A percentile compares a stretch with the other conserved stretches of the same genome.
phyloP scores from a whole-genome alignment of 1,140 invertebrate genomes.

The Polypedilum vanderplanki region DNA sequence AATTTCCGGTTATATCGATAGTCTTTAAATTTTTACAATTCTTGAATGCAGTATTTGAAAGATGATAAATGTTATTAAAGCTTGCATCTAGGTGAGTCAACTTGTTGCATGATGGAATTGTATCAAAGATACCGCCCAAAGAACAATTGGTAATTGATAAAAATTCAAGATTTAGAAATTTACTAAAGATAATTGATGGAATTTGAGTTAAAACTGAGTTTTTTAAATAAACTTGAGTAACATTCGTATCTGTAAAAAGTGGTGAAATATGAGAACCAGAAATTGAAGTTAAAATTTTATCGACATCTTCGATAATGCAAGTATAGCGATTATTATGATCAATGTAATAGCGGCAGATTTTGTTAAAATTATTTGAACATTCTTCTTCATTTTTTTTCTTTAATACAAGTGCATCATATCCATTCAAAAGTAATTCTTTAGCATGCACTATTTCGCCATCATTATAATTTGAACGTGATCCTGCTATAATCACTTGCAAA shows the following conservation, averaged over 20 bases:
- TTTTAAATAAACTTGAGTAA: not conserved
- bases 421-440: no score
- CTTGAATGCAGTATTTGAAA: not conserved
- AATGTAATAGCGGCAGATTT: not conserved
- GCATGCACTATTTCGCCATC: no score
- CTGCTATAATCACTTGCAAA: no score
- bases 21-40: not conserved
- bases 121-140: not conserved
- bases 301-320: not conserved
- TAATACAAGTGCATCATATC: no score
- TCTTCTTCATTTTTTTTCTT: no score
- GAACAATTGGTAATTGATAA: not conserved
- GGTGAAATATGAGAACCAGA: not conserved
- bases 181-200: not conserved
- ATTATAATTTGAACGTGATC: no score
- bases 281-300: not conserved
- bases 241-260: not conserved
- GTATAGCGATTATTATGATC: not conserved
- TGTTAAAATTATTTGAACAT: no score
- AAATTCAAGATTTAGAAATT: not conserved
- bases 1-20: not conserved
- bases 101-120: not conserved
- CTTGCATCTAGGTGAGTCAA: not conserved
- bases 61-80: not conserved
- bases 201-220: not conserved